Base-by-base conservation (phyloP, 2,797 vertebrate species). In the Poeciliopsis infans region DNA sequence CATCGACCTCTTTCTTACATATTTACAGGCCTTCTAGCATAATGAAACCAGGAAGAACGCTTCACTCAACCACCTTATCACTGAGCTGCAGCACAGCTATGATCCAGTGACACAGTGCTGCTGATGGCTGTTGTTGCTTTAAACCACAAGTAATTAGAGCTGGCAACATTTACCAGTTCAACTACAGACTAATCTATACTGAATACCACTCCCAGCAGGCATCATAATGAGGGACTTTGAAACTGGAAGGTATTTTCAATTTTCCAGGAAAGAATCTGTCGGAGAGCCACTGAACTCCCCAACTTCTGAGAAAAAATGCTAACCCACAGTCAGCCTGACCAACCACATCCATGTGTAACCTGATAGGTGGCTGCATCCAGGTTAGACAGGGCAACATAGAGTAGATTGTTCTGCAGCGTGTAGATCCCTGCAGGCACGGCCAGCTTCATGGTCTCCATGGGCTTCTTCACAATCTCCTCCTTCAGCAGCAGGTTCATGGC, bases 301-400 rank as follows among this genome's bases (percentile, higher is more conserved):
- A 31, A 33, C 70, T 49, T 49, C 31, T 31, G 18, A 20, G 8
- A 72, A 71, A 25, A 72, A 72, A 33, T 33, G 45, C 45, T 47
- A 25, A 66, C 20, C 31, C 61, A 77, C 33, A 76, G 16, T 31
- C 46, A 75, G 68, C 28, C 36, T 68, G 20, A 77, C 72, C 12
- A 23, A 47, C 92, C 36, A 36, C 51, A 77, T 51, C 57, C 61
- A 69, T 83, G 64, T 77, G 85, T 86, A 81, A 98, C 98, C 98
- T 99, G 98, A 90, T 99, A 99, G 2, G 98, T 99, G 77, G 97
- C 98, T 79, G 98, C 98, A 31, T 99, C 98, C 86, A 99, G 96
- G 95, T 99, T 98, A 90, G 98, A 98, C 71, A 99, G 89, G 70
- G 98, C 98, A 79, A 99, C 95, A 81, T 98, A 99, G 0, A 99